Evolutionary conservation across 2,113 vertebrate species (phyloP), one percentile per base, ranked within the genome.

Genomic region (Hymenochirus boettgeri): DNA sequence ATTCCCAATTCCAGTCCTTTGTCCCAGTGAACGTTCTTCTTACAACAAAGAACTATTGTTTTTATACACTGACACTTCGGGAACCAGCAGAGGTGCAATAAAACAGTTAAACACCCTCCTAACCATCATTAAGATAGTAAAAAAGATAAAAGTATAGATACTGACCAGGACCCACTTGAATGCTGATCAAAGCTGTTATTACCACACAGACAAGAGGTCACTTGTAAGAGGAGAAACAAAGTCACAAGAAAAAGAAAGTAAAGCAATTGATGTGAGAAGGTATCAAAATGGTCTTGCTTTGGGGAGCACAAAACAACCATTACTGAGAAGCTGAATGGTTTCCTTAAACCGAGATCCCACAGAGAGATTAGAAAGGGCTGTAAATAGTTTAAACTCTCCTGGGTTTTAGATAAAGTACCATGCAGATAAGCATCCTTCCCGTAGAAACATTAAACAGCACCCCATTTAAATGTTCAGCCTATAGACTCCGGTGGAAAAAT

Each of bases 161-260:
- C 65, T 66, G 61, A 57, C 60, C 69, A 62, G 23, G 46, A 67
- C 64, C 72, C 27, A 60, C n/a, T n/a, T 79, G 9, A 35, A 2
- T 76, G 67, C 80, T 79, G 71, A 83, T 83, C 82, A 86, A 88
- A 82, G 77, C 17, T 9, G 21, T 71, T 48, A 73, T 60, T 74
- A 76, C 35, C 22, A 22, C 18, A 23, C 23, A 24, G 13, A 33
- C 45, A 58, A 21, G 6, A 56, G 62, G 52, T 23, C 37, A 48
- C 29, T 21, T 7, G 53, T 31, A 72, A 57, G n/a, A 58, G 52
- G 73, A 70, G 76, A 77, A 78, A 74, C 69, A 74, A 73, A 70
- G 69, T 24, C 7, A 73, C 70, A 72, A 76, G 72, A 79, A 74
- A 71, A 79, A 70, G n/a, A 78, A 75, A 72, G 72, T 50, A 76